Base-by-base conservation (phyloP, 2,888 invertebrate genomes). In the Temnothorax ravouxi region DNA sequence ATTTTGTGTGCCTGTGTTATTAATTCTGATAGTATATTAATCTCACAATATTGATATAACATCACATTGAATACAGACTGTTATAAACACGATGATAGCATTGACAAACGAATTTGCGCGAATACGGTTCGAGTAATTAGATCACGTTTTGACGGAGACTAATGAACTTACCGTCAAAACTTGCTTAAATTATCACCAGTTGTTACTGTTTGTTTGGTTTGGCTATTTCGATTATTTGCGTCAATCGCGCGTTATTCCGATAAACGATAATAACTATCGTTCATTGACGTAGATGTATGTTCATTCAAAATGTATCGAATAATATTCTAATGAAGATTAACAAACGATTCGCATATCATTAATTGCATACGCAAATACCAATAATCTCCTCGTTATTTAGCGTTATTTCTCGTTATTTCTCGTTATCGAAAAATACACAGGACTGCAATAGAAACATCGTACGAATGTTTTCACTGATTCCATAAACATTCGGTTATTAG, bases 131-230 rank as follows among this genome's bases (percentile, higher is more conserved):
- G 1, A 61, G n/a, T 80, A 80, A 80, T 80, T 72, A 72, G 50
- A 80, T 59, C 47, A 59, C 59, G 25, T 80, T 80, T 61, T 80
- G 79, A 72, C 71, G 41, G 38, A 71, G 59, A 72, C 59, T 80
- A 80, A 80, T 80, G 79, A 72, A 80, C 34, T 47, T 72, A 72
- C 25, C 47, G 13, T 71, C 47, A 21, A 69, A 80, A 72, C 59
- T 72, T 72, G 59, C 79, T 80, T 80, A 79, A 79, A 79, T 79
- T 72, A 80, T 80, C 59, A 34, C 25, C 47, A 25, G 38, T 59
- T 38, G 25, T 64, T 76, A 29, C 66, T 47, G 29, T 67, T 66
- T 66, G 2, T 59, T 44, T n/a, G 13, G 5, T 71, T 71, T 15
- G 25, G 29, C 54, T 54, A 56, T 54, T 56, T 69, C 41, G 54